These are phyloP conservation scores for Ricordea florida DNA, from an alignment of 92 coral and sea anemone species.

Conservation along the genomic window DNA sequence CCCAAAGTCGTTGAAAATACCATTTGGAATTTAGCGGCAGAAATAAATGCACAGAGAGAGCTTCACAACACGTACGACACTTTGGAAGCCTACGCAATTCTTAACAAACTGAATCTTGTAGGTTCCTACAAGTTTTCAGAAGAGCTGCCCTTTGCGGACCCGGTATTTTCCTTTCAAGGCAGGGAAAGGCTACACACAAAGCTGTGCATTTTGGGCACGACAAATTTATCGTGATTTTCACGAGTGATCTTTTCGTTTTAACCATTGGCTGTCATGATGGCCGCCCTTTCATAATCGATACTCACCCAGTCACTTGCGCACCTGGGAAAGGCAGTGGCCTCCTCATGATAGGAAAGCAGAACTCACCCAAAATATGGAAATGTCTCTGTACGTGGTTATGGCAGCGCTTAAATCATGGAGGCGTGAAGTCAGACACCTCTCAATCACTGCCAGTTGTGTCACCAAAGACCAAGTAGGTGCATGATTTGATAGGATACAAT, in stretches of 20 bases:
- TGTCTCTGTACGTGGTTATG: conserved; percentile 43
- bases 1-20: conserved; percentile 23
- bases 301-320: conserved; percentile 23
- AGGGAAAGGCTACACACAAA: conserved; percentile 27
- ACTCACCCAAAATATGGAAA: conserved; percentile 15
- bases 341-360: conserved; percentile 7
- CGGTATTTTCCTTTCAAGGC: conserved; percentile 43
- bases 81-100: conserved; percentile 9
- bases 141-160: conserved; percentile 55
- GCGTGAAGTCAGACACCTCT: conserved; percentile 32
- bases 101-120: not conserved
- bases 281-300: conserved; percentile 21
- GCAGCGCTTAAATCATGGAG: conserved; percentile 40
- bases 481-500: not conserved
- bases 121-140: conserved; percentile 32
- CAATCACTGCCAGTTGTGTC: conserved; percentile 43
- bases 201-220: conserved; percentile 23
- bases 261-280: conserved; percentile 15
- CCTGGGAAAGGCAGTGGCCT: conserved; percentile 13
- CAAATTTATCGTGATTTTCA: conserved; percentile 30
- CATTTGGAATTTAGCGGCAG: conserved; percentile 7
- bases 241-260: conserved; percentile 24
- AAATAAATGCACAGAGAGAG: conserved; percentile 10
- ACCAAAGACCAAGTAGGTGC: conserved; percentile 36
- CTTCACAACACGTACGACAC: conserved; percentile 11